Percentiles rank a stretch among this genome's conserved stretches.
Conservation (phyloP, 2,113 vertebrate genomes). For the Psilopsiagon aurifrons region DNA sequence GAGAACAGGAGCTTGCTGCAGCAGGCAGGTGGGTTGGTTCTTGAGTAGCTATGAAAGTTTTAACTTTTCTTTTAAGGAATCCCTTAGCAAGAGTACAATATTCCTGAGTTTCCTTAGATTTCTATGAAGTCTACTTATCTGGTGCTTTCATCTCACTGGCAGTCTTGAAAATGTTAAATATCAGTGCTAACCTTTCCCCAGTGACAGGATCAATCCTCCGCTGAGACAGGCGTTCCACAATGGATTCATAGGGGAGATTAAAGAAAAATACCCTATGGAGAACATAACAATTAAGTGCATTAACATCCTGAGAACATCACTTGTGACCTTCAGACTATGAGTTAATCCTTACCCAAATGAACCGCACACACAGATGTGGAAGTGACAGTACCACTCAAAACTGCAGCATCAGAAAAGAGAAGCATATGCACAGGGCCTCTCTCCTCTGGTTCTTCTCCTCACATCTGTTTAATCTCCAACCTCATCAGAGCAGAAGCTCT, state of each 20-base stretch:
- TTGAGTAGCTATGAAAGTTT: constrained; percentile 10
- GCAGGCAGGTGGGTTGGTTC: background rate
- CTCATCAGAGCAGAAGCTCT: background rate
- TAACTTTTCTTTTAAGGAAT: constrained; percentile 34
- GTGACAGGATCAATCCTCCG: constrained; percentile 84
- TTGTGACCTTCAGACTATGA: background rate
- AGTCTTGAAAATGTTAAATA: background rate
- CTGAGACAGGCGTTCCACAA: constrained; percentile 83
- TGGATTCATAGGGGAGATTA: constrained; percentile 80
- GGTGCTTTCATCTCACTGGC: constrained; percentile 50
- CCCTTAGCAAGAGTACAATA: background rate
- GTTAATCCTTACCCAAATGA: background rate
- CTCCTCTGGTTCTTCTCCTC: background rate
- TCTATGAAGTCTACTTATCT: background rate
- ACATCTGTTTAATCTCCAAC: background rate
- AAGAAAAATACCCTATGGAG: constrained; percentile 87
- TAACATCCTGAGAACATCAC: background rate
- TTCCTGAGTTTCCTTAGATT: constrained; percentile 13
- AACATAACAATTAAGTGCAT: background rate
- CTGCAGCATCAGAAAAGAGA: rapidly evolving
- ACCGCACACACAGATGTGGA: background rate
- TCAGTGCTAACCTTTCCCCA: constrained; percentile 82
- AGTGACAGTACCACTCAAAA: background rate
- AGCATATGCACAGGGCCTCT: background rate
- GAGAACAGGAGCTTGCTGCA: background rate